Evolutionary conservation across 2,113 vertebrate genomes (phyloP).

Genomic region (Odontophorus gujanensis): DNA sequence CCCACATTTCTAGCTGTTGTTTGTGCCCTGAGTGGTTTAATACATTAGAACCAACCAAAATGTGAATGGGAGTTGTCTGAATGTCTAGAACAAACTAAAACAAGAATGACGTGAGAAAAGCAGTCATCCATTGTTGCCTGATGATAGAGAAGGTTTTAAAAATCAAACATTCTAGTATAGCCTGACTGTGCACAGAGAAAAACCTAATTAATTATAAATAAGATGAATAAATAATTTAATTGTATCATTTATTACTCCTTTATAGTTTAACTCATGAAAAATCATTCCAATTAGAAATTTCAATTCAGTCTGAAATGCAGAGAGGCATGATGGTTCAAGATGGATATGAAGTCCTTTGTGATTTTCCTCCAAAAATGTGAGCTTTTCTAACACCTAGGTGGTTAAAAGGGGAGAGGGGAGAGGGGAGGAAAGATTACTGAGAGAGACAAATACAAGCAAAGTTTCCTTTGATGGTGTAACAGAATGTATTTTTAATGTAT

Average conservation of each 20-base stretch:
- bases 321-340: conserved; percentile 63
- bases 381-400: not conserved
- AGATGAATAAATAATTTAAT: conserved; percentile 93
- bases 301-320: conserved; percentile 84
- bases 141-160: conserved; percentile 72
- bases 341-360: conserved; percentile 74
- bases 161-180: conserved; percentile 74
- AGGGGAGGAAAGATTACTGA: not conserved
- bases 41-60: conserved; percentile 70
- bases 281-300: conserved; percentile 94
- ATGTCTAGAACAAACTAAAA: conserved; percentile 71
- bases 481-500: conserved; percentile 68
- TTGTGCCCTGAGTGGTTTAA: conserved; percentile 32
- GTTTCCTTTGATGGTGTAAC: conserved; percentile 55
- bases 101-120: conserved; percentile 73
- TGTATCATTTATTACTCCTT: conserved; percentile 91
- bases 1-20: not conserved
- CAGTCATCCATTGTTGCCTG: conserved; percentile 73
- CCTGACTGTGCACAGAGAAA: conserved; percentile 77
- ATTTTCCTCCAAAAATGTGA: conserved; percentile 62
- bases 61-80: conserved; percentile 56
- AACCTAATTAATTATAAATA: conserved; percentile 91
- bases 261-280: conserved; percentile 91
- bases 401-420: conserved; percentile 37
- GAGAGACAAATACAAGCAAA: conserved; percentile 43